Evolutionary conservation across 2,888 invertebrate species (phyloP), one percentile per base, ranked within the genome.

Genomic region (Norana najaformis): DNA sequence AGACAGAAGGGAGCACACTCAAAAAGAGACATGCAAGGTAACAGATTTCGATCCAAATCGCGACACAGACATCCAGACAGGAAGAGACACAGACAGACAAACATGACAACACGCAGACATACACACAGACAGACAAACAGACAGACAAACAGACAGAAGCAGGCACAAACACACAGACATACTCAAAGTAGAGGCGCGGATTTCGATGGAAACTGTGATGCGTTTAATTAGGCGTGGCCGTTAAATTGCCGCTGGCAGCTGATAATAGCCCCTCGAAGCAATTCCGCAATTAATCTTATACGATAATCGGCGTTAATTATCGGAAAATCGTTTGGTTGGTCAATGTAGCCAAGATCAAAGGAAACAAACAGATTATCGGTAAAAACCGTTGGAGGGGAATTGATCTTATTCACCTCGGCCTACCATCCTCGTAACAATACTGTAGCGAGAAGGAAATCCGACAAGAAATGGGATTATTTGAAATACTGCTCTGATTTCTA

Each of bases 271-370:
- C 16, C 30, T 30, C 69, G 69, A 69, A 69, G 5, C 69, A 69
- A 69, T 69, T 69, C 69, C 69, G n/a, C n/a, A 69, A 69, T 69
- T 69, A 69, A 69, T 69, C 69, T 30, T 69, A n/a, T 69, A n/a
- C 8, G 69, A 69, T 69, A 69, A 69, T 69, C 69, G 69, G 3
- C 69, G 69, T n/a, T 69, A 69, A 69, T 69, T 69, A 69, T 8
- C 69, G 69, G 11, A 30, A 3, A 69, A n/a, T 69, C 69, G 69
- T 20, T 47, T 23, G 41, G 41, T 13, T 18, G 41, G 41, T 41
- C 41, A 41, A 13, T 18, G 41, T 23, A 47, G 23, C 23, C 23
- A 47, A n/a, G 69, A 69, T 69, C 30, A 69, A 69, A 69, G 69
- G 69, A 69, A 69, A n/a, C n/a, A n/a, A 69, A n/a, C 11, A n/a